A percentile compares a stretch with the other conserved stretches of the same genome.
These are phyloP conservation scores for Entosphenus tridentatus DNA, from an alignment of 2,113 vertebrate species.

Conservation along the genomic window DNA sequence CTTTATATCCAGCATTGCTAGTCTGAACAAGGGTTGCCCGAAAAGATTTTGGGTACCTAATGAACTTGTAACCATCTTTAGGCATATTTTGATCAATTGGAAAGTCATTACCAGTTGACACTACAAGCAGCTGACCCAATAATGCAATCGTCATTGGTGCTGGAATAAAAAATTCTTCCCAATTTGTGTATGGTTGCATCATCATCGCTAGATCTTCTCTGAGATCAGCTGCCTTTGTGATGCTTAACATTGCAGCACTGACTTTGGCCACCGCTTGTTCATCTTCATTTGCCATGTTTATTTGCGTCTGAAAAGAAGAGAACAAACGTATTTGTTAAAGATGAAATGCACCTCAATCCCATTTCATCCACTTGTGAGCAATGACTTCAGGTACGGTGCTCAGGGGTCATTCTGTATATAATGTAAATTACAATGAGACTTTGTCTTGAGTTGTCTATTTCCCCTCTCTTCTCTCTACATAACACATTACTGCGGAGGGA, in stretches of 20 bases:
- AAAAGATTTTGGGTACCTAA: neutral
- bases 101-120: conserved; percentile 1
- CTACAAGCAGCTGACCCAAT: neutral
- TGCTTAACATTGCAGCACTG: neutral
- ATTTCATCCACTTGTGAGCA: too few species aligned
- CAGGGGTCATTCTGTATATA: too few species aligned
- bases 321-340: too few species aligned
- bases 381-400: too few species aligned
- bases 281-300: neutral
- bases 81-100: neutral
- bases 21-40: neutral
- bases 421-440: too few species aligned
- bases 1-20: conserved; percentile 1
- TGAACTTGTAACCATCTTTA: neutral
- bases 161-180: conserved; percentile 3
- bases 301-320: neutral
- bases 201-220: conserved; percentile 1
- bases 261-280: neutral
- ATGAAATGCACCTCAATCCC: too few species aligned
- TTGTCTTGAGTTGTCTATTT: too few species aligned
- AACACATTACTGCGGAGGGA: too few species aligned
- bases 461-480: too few species aligned
- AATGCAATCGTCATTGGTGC: neutral
- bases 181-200: neutral
- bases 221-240: neutral